phyloP scores from a whole-genome alignment of 2,888 invertebrate genomes.

The Trachelus tabidus region DNA sequence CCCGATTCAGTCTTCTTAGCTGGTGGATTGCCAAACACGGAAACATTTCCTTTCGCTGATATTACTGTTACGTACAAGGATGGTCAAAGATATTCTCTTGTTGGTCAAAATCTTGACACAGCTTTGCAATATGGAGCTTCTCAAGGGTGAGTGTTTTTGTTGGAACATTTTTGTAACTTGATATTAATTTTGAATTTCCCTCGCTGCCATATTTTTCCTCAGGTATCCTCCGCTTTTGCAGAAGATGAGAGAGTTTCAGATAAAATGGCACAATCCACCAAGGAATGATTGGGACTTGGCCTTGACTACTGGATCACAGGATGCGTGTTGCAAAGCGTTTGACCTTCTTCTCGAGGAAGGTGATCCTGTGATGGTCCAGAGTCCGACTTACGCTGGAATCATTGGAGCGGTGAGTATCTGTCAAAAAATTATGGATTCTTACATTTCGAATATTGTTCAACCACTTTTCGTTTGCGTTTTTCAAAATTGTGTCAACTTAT shows the following conservation, averaged over 20 bases:
- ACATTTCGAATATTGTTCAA: too few species aligned
- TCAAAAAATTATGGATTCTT: not conserved
- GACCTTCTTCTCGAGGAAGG: constrained; percentile 77
- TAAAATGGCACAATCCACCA: constrained; percentile 73
- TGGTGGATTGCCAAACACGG: constrained; percentile 78
- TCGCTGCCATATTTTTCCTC: constrained; percentile 4
- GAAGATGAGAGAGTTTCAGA: constrained; percentile 74
- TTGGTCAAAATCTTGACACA: constrained; percentile 70
- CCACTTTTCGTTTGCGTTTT: not conserved
- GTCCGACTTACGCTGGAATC: constrained; percentile 77
- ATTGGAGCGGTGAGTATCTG: constrained; percentile 61
- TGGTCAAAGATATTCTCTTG: constrained; percentile 67
- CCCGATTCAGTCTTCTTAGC: constrained; percentile 72
- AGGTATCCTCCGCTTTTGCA: constrained; percentile 72
- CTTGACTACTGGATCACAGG: constrained; percentile 80
- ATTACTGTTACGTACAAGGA: constrained; percentile 71
- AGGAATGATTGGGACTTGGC: constrained; percentile 71
- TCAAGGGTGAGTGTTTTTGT: constrained; percentile 70
- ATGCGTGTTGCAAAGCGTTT: constrained; percentile 78
- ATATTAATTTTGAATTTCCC: not conserved
- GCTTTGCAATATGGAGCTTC: constrained; percentile 82
- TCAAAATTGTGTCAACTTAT: not conserved
- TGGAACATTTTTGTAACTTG: not conserved
- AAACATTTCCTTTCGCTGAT: constrained; percentile 75
- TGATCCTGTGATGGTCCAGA: constrained; percentile 76